Evolutionary conservation across 2,888 invertebrate species (phyloP).

Genomic region (Platynereis dumerilii): DNA sequence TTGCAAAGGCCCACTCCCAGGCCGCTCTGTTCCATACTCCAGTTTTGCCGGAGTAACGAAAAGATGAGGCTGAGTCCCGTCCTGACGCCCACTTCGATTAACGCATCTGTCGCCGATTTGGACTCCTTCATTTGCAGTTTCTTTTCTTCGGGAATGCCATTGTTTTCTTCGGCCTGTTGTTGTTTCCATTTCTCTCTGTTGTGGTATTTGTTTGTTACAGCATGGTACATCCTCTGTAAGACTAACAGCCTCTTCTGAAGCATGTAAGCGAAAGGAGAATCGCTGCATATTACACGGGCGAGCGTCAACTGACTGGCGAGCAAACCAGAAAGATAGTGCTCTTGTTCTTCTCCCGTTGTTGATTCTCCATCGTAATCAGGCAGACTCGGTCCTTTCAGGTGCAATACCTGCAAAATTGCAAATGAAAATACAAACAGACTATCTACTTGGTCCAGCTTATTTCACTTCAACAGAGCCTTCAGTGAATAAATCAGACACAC

Average conservation of each 20-base stretch:
- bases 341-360: constrained; percentile 66
- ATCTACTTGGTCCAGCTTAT: too few species aligned
- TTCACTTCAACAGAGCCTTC: too few species aligned
- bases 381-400: constrained; percentile 60
- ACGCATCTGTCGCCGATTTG: constrained; percentile 61
- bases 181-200: constrained; percentile 37
- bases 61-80: constrained; percentile 71
- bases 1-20: constrained; percentile 67
- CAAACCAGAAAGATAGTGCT: constrained; percentile 67
- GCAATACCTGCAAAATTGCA: constrained; percentile 47
- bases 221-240: constrained; percentile 69
- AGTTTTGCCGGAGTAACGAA: constrained; percentile 70
- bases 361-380: constrained; percentile 69
- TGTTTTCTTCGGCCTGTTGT: constrained; percentile 14
- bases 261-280: constrained; percentile 69
- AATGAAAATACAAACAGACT: too few species aligned
- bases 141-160: constrained; percentile 7
- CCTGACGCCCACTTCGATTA: constrained; percentile 71
- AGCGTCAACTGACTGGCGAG: constrained; percentile 68
- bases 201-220: constrained; percentile 68
- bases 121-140: not conserved
- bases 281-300: constrained; percentile 68
- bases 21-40: constrained; percentile 59
- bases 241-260: constrained; percentile 69
- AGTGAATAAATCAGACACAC: too few species aligned